Conservation (phyloP, 2,797 vertebrate species). For the Chelon labrosus region DNA sequence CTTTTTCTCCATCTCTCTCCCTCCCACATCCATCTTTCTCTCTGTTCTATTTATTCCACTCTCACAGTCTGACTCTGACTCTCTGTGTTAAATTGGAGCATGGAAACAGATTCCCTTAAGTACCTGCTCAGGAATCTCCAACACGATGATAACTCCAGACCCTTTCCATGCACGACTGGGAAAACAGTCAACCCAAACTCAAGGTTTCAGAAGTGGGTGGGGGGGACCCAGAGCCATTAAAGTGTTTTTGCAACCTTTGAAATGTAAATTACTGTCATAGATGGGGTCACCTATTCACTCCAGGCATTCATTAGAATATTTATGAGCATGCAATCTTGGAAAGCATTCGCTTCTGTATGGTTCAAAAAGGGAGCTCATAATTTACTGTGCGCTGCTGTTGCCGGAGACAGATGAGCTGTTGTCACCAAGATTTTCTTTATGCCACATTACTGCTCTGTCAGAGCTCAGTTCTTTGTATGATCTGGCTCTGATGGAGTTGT, state of each 20-base stretch:
- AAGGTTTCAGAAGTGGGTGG: constrained; percentile 34
- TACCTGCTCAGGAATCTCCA: constrained; percentile 75
- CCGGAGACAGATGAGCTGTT: constrained; percentile 74
- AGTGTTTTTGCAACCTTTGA: constrained; percentile 60
- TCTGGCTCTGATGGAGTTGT: constrained; percentile 38
- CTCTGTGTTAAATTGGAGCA: constrained; percentile 54
- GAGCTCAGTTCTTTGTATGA: constrained; percentile 50
- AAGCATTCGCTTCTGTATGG: constrained; percentile 56
- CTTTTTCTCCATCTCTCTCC: constrained; percentile 41
- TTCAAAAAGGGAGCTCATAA: constrained; percentile 70
- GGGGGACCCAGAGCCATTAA: constrained; percentile 38
- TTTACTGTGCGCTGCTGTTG: constrained; percentile 52
- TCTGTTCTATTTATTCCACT: constrained; percentile 68
- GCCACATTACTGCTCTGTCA: constrained; percentile 68
- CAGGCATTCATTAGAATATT: constrained; percentile 58
- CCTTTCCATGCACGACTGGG: constrained; percentile 69
- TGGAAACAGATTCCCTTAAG: constrained; percentile 76
- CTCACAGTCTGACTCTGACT: constrained; percentile 42
- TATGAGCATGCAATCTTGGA: constrained; percentile 67
- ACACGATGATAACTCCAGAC: constrained; percentile 74
- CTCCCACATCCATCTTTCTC: constrained; percentile 43
- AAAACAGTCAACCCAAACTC: constrained; percentile 62
- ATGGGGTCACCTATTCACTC: constrained; percentile 53
- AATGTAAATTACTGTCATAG: constrained; percentile 66
- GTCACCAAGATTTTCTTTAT: constrained; percentile 70